phyloP scores from a whole-genome alignment of 2,797 vertebrate species.

The Scolopax bukidnonensis region DNA sequence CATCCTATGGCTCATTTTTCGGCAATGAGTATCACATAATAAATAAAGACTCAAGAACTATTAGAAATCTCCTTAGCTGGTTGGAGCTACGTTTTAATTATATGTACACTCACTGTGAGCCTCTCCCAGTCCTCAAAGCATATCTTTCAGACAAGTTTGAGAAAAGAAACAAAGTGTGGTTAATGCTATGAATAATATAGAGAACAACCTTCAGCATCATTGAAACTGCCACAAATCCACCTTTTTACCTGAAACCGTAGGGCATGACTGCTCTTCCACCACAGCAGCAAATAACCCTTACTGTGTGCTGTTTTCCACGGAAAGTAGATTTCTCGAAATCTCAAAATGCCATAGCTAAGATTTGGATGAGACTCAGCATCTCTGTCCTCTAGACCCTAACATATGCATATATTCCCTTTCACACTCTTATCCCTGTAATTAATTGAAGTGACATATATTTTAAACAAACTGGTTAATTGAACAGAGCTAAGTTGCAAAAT shows the following conservation, averaged over 20 bases:
- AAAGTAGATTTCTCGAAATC: background rate
- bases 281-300: background rate
- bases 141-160: background rate
- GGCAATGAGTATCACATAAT: background rate
- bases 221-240: background rate
- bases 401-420: conserved; percentile 21
- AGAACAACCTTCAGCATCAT: background rate
- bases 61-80: background rate
- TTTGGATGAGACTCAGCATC: conserved; percentile 7
- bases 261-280: background rate
- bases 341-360: background rate
- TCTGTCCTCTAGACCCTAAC: conserved; percentile 3
- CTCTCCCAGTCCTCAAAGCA: background rate
- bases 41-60: background rate
- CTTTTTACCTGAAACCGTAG: background rate
- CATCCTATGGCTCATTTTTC: background rate
- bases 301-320: fast-evolving
- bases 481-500: conserved; percentile 52
- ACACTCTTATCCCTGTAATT: conserved; percentile 17
- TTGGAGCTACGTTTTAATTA: background rate
- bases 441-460: conserved; percentile 52
- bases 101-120: background rate
- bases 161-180: background rate
- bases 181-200: background rate
- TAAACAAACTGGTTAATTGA: conserved; percentile 56